Evolutionary conservation across 2,888 invertebrate species (phyloP).

Genomic region (Caenorhabditis afra): DNA sequence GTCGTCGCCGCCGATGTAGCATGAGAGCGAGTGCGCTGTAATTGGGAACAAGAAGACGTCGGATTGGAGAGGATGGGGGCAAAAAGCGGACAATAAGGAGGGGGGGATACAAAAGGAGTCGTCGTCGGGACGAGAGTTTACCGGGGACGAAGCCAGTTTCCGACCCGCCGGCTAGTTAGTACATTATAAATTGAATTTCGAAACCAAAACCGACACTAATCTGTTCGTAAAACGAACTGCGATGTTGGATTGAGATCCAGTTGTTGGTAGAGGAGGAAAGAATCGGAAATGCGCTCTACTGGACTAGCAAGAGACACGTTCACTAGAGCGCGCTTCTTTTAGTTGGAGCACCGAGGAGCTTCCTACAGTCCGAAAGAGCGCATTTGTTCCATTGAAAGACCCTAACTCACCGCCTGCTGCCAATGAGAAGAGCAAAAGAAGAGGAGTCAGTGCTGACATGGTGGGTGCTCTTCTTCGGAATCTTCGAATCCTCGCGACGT

Average conservation of each 20-base stretch:
- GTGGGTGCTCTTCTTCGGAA: neutral
- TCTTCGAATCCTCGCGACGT: neutral
- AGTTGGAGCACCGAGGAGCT: too few relatives aligned
- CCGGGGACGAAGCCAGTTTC: neutral
- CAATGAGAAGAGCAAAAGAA: neutral
- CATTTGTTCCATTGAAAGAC: too few relatives aligned
- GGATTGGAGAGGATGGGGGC: too few relatives aligned
- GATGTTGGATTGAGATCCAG: too few relatives aligned
- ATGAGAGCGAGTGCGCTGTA: conserved; percentile 61
- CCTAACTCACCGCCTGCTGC: conserved; percentile 30
- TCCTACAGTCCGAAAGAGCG: too few relatives aligned
- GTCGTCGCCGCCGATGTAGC: conserved; percentile 73
- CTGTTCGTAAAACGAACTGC: too few relatives aligned
- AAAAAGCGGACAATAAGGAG: neutral
- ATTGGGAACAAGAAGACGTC: neutral
- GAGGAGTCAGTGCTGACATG: conserved; percentile 28
- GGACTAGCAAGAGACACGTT: too few relatives aligned
- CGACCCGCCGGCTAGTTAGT: neutral
- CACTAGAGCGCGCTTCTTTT: too few relatives aligned
- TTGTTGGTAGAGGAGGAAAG: too few relatives aligned
- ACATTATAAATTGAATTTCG: conserved; percentile 2
- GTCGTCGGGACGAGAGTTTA: neutral
- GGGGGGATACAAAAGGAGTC: neutral
- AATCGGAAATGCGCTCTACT: too few relatives aligned
- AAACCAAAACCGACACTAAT: neutral